A percentile compares a stretch with the other conserved stretches of the same genome.
These are phyloP conservation scores for Leptodactylus fuscus DNA, from an alignment of 2,113 vertebrate genomes.

Conservation along the genomic window DNA sequence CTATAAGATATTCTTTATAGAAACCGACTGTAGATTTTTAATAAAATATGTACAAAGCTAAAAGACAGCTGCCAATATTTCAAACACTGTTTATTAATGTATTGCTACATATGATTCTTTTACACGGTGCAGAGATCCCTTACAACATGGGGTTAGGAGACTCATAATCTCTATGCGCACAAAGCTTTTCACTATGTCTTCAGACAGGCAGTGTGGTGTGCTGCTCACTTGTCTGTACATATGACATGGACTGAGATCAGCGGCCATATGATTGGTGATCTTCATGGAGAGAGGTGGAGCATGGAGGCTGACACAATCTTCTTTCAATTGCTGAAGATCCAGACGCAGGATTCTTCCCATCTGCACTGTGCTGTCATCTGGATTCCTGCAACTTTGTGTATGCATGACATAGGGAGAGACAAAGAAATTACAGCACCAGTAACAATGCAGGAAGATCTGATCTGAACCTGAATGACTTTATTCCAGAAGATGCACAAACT, in stretches of 20 bases:
- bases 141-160: too few relatives aligned
- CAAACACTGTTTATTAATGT: too few relatives aligned
- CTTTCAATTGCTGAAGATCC: background rate
- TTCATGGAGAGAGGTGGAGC: background rate
- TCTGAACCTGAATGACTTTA: background rate
- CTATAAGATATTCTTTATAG: too few relatives aligned
- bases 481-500: background rate
- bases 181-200: background rate
- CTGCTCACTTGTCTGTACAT: background rate
- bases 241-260: background rate
- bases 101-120: too few relatives aligned
- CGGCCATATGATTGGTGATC: background rate
- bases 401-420: background rate
- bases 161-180: too few relatives aligned
- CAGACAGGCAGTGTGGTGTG: background rate
- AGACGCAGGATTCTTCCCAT: background rate
- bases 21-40: too few relatives aligned
- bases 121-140: too few relatives aligned
- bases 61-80: too few relatives aligned
- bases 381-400: background rate
- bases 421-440: background rate
- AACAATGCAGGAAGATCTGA: background rate
- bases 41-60: too few relatives aligned
- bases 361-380: background rate
- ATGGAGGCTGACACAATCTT: background rate